Base-by-base conservation (phyloP, 2,797 vertebrate genomes). In the Gymnopithys bicolor region DNA sequence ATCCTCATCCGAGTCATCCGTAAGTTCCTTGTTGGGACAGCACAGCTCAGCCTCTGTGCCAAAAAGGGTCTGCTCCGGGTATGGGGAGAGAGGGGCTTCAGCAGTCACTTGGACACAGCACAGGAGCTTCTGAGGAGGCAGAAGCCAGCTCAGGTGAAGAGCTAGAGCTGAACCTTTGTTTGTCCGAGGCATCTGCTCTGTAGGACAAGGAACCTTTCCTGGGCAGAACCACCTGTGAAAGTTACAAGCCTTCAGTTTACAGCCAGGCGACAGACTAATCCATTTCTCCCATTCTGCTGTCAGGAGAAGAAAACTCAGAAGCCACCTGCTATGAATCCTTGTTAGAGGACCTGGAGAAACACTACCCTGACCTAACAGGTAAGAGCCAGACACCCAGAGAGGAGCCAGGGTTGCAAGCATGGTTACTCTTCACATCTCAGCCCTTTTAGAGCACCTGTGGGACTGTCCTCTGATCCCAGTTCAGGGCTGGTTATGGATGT, bases 301-400 rank as follows among this genome's bases (percentile, higher is more conserved):
- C 70, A 97, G 94, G 33, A 22, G 45, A 62, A 43, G 35, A 95
- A 64, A 93, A 60, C 16, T 73, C 87, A 23, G 68, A 96, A 46
- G 70, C 60, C 21, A 86, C 53, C 10, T 66, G 32, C 70, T 97
- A 96, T 2, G 87, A 97, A 86, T 96, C 96, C 39, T 48, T 97
- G 9, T 58, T 97, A n/a, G 90, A 97, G 25, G 95, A 97, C 45
- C 52, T 97, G 39, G 94, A 66, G 37, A 89, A 79, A 28, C 46
- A 80, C 32, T 67, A 70, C 55, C 91, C 96, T 58, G 86, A 92
- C 33, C 58, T 97, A 32, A 87, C 93, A 93, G 87, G 97, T 97
- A 73, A 94, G 90, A 78, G 28, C 39, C 28, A 76, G 19, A 32
- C 46, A 62, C 28, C 30, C 32, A 30, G 18, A 49, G 39, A 41